Evolutionary conservation across 1,140 invertebrate genomes (phyloP).

Genomic region (Drosophila yakuba): DNA sequence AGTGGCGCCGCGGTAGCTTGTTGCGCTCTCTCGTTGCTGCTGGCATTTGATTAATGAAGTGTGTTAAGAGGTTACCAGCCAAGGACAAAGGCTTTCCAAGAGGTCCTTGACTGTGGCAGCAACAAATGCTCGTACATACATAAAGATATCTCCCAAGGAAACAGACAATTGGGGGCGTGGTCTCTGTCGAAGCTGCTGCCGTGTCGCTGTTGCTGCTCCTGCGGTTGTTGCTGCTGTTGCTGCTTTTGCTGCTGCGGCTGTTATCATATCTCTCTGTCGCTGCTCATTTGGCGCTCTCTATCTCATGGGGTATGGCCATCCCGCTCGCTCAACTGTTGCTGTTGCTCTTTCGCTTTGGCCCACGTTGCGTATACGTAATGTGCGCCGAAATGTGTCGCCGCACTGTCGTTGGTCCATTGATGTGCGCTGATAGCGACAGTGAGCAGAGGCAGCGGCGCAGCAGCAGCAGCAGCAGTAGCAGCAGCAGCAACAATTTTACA

Average conservation of each 20-base stretch:
- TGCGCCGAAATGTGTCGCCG: slow-evolving; percentile 81
- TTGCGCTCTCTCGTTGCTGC: slow-evolving; percentile 52
- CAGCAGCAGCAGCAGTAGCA: slow-evolving; percentile 26
- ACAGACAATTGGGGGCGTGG: slow-evolving; percentile 53
- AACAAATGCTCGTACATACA: slow-evolving; percentile 1
- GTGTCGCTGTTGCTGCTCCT: slow-evolving; percentile 10
- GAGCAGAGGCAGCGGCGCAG: slow-evolving; percentile 35
- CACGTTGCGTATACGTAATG: slow-evolving; percentile 64
- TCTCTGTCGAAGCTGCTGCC: slow-evolving; percentile 23
- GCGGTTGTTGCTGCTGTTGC: slow-evolving; percentile 13
- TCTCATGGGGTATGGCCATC: slow-evolving; percentile 67
- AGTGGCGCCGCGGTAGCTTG: slow-evolving; percentile 40
- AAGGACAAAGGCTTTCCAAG: slow-evolving; percentile 72
- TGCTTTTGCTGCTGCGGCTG: slow-evolving; percentile 15
- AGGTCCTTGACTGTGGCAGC: slow-evolving; percentile 69
- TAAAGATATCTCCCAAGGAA: neutral
- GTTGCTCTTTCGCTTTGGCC: slow-evolving; percentile 66
- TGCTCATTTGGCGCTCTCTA: slow-evolving; percentile 73
- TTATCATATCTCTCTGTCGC: slow-evolving; percentile 49
- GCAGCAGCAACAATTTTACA: slow-evolving; percentile 21
- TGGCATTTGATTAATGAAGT: slow-evolving; percentile 83
- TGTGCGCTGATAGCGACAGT: slow-evolving; percentile 76
- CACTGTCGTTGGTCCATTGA: slow-evolving; percentile 76
- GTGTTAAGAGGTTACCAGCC: slow-evolving; percentile 84
- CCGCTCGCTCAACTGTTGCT: slow-evolving; percentile 53